phyloP scores from a whole-genome alignment of 2,113 vertebrate genomes.

The Paradisaea rubra region DNA sequence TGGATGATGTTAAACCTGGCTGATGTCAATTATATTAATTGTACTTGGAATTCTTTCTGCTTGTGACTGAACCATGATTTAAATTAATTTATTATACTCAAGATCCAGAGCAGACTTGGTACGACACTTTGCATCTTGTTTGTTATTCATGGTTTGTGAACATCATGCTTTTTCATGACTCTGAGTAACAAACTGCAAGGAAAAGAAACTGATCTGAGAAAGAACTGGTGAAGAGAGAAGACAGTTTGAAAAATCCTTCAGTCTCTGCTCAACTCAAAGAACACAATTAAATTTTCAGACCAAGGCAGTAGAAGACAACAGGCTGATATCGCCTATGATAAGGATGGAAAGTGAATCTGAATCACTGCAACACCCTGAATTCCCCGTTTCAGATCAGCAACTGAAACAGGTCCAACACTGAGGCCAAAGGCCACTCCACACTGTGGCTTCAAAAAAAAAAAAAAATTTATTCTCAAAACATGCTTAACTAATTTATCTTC shows the following conservation, averaged over 20 bases:
- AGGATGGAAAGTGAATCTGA: neutral
- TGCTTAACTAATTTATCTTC: conserved; percentile 31
- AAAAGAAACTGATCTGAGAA: neutral
- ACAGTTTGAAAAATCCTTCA: neutral
- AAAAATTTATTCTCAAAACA: neutral
- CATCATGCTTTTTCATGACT: neutral
- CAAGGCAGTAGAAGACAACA: neutral
- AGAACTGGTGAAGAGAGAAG: neutral
- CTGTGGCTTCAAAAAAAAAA: neutral
- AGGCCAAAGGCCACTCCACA: neutral
- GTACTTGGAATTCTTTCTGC: neutral
- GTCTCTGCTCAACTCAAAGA: neutral
- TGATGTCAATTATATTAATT: neutral
- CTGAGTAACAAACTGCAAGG: neutral
- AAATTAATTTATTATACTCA: neutral
- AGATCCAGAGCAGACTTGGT: neutral
- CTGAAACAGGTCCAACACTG: neutral
- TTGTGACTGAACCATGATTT: neutral
- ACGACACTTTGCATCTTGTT: neutral
- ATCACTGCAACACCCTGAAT: neutral
- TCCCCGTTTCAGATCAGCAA: neutral
- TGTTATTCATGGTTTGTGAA: neutral
- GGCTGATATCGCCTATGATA: neutral
- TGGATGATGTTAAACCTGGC: neutral
- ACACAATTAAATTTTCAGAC: neutral